Conservation (phyloP, 2,797 vertebrate genomes). For the Aldrovandia affinis region DNA sequence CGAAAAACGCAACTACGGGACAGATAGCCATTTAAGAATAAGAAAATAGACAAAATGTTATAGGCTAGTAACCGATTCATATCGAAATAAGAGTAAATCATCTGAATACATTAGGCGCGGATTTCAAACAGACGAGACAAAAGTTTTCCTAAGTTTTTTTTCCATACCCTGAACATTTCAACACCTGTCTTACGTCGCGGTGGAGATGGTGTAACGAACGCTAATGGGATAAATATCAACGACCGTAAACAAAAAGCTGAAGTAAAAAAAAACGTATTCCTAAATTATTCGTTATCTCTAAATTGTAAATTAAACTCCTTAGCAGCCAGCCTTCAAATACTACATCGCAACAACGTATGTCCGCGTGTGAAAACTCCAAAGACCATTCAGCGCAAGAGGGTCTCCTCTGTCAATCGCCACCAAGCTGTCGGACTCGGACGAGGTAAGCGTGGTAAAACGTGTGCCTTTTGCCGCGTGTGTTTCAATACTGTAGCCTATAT, state of each 20-base stretch:
- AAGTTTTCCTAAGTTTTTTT: slow-evolving; percentile 8
- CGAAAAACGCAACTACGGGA: slow-evolving; percentile 46
- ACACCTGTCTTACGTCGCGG: slow-evolving; percentile 9
- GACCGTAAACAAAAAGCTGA: neutral
- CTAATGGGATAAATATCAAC: neutral
- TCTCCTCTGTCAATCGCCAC: slow-evolving; percentile 25
- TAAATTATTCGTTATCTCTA: neutral
- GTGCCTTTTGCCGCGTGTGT: neutral
- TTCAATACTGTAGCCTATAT: neutral
- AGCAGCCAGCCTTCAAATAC: neutral
- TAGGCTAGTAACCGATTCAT: neutral
- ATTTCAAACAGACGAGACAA: neutral
- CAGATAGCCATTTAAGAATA: slow-evolving; percentile 25
- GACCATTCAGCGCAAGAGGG: slow-evolving; percentile 1
- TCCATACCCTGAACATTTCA: neutral
- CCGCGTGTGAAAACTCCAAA: neutral
- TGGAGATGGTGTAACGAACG: too few species aligned
- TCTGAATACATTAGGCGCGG: slow-evolving; percentile 52
- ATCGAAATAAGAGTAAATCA: neutral
- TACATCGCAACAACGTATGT: neutral
- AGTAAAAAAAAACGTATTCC: too few species aligned
- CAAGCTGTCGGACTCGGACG: slow-evolving; percentile 36
- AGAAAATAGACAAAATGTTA: slow-evolving; percentile 11
- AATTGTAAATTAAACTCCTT: neutral
- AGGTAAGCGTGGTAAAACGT: slow-evolving; percentile 16